Evolutionary conservation across 2,113 vertebrate genomes (phyloP).

Genomic region (Labrus mixtus): DNA sequence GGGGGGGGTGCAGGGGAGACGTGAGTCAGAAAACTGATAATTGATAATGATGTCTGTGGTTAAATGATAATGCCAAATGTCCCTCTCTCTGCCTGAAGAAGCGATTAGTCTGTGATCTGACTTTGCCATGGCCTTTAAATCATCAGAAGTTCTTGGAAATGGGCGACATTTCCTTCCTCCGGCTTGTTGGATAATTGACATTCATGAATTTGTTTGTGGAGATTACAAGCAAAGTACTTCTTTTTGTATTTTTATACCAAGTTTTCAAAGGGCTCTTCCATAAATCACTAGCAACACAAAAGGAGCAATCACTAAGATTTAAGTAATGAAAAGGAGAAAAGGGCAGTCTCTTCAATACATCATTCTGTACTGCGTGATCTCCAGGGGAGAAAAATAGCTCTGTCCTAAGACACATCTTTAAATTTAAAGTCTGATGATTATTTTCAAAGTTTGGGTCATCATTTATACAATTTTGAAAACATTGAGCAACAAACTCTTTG

Average conservation of each 20-base stretch:
- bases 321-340: slow-evolving; percentile 35
- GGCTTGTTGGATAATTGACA: slow-evolving; percentile 25
- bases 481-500: background rate
- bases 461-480: background rate
- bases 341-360: slow-evolving; percentile 28
- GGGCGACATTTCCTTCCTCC: background rate
- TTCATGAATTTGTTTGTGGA: slow-evolving; percentile 21
- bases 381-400: slow-evolving; percentile 16
- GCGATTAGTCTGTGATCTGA: background rate
- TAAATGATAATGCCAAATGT: slow-evolving; percentile 44
- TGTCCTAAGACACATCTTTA: background rate
- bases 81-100: slow-evolving; percentile 2
- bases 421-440: slow-evolving; percentile 6
- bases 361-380: slow-evolving; percentile 24
- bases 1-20: background rate
- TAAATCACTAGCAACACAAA: slow-evolving; percentile 44
- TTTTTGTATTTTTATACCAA: slow-evolving; percentile 31
- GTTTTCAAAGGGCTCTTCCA: slow-evolving; percentile 37
- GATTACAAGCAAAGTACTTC: slow-evolving; percentile 34
- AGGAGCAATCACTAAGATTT: slow-evolving; percentile 41
- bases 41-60: slow-evolving; percentile 57
- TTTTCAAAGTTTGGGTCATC: background rate
- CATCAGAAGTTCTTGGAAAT: slow-evolving; percentile 16
- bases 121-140: slow-evolving; percentile 24
- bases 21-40: slow-evolving; percentile 57